Base-by-base conservation (phyloP, 2,113 vertebrate species). In the Uria lomvia region DNA sequence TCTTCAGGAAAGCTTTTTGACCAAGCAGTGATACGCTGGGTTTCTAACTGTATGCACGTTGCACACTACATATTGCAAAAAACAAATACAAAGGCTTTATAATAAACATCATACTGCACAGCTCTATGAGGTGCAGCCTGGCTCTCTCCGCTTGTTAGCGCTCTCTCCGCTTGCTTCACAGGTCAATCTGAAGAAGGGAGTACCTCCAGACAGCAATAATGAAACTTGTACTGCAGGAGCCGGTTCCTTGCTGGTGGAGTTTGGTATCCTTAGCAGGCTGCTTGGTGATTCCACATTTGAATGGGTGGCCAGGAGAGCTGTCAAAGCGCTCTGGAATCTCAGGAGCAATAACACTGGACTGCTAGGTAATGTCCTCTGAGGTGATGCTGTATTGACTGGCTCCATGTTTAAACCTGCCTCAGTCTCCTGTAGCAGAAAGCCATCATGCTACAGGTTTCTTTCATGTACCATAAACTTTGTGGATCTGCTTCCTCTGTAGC, bases 161-260 rank as follows among this genome's bases (percentile, higher is more conserved):
- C 55, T 62, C 24, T 70, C 21, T 92, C 53, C 52, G 1, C 59
- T 60, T 93, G 15, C 72, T 55, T 36, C 40, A 18, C 96, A 99
- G 99, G 99, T 99, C 85, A 99, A 99, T 89, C 98, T 99, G 86
- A 99, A 99, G 98, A 99, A 96, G 1, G 99, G 99, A 0, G 99
- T 99, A 20, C 99, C 99, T 53, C 97, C 98, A 5, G 98, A 99
- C 93, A 99, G 99, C 98, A 98, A 99, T 90, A 99, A 99, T 7
- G 99, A 99, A 95, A 99, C 99, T 0, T 99, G 99, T 72, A 99
- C 99, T 1, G 99, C 99, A 1, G 99, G 99, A 24, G 99, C 99
- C 0, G 99, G 99, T 0, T 99, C 99, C 56, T 95, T 99, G 71
- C 98, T 99, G 93, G 99, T 99, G 96, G 99, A 99, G 92, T 99